Evolutionary conservation across 1,140 invertebrate species (phyloP).

Genomic region (Amphibalanus amphitrite): DNA sequence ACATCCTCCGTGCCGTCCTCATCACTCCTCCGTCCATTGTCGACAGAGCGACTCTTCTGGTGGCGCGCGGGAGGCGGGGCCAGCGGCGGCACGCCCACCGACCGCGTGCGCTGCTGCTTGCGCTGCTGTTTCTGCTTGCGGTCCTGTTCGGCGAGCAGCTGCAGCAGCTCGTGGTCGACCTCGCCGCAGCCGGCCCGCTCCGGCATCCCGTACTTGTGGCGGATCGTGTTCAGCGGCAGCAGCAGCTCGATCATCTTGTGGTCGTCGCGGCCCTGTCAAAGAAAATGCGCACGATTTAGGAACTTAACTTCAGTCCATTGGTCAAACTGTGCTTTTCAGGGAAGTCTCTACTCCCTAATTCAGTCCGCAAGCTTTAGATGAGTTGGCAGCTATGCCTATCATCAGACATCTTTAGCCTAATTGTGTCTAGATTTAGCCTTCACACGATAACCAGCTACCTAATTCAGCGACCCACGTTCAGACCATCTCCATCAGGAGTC

Average conservation of each 20-base stretch:
- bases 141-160: not conserved
- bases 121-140: not conserved
- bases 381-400: no score
- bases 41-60: not conserved
- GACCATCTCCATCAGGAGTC: no score
- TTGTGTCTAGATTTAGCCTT: no score
- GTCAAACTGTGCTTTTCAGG: no score
- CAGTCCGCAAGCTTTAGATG: no score
- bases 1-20: no score
- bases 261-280: not conserved
- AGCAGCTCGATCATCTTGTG: not conserved
- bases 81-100: not conserved
- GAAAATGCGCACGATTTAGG: no score
- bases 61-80: not conserved
- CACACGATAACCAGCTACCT: no score
- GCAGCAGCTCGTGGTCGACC: not conserved
- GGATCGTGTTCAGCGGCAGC: not conserved
- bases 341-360: no score
- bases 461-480: no score
- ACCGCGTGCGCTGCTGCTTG: not conserved
- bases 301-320: no score
- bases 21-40: not conserved
- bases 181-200: not conserved
- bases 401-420: no score
- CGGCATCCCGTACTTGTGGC: slow-evolving; percentile 4